Evolutionary conservation across 2,888 invertebrate genomes (phyloP), one percentile per base, ranked within the genome.

Genomic region (Strigamia transsilvanica): DNA sequence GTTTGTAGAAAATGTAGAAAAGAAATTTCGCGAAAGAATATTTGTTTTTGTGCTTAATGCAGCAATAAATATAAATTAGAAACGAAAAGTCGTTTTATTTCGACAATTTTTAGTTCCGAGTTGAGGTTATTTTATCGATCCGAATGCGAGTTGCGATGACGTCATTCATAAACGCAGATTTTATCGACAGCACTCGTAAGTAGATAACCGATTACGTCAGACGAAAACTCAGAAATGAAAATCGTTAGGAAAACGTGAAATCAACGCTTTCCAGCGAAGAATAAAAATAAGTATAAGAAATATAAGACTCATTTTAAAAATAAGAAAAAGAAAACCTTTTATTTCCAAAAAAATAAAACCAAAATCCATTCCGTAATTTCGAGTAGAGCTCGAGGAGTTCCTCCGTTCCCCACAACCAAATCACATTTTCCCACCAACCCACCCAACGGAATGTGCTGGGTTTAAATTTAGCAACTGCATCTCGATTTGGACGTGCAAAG

Each of bases 41-140:
- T 56, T 56, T 56, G 56, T 56, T 56, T 56, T 21, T 56, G 56
- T 56, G 56, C 56, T 18, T 51, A 51, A 12, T n/a, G 5, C 6
- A n/a, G 51, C 51, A 51, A 51, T 56, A 56, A 56, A 56, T 56
- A 56, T 56, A 56, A 56, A 56, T 56, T 56, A 56, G 56, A 56
- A 18, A 56, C 3, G 18, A 10, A 15, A 51, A 51, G 51, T 51
- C 18, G 51, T 0, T 51, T 51, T 46, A 46, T 46, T 46, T n/a
- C n/a, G n/a, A n/a, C n/a, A n/a, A n/a, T n/a, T n/a, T n/a, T 34
- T 34, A 34, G 34, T 34, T 34, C 7, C 34, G 34, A 34, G 34
- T 34, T 34, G 34, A 34, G 34, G 34, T 5, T 34, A 34, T 34
- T 34, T 34, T 34, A 34, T 34, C 7, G 34, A 34, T 34, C 34